Percentiles rank a stretch among this genome's conserved stretches.
phyloP scores from a whole-genome alignment of 2,113 vertebrate genomes.

The Channa argus region DNA sequence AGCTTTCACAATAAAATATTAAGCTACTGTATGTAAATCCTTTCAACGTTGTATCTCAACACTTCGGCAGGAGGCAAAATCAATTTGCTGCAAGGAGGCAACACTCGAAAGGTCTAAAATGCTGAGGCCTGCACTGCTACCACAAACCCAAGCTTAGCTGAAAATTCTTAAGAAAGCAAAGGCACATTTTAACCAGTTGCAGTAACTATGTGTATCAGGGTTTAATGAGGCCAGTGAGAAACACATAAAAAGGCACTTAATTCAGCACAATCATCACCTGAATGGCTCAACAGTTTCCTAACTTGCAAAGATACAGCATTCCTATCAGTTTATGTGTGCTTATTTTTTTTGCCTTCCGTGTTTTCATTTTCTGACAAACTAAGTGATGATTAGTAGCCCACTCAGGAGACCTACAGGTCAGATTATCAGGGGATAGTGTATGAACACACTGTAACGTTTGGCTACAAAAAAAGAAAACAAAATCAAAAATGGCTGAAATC shows the following conservation, averaged over 20 bases:
- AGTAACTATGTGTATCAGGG: conserved; percentile 7
- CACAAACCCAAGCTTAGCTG: neutral
- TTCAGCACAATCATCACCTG: neutral
- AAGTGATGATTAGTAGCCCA: neutral
- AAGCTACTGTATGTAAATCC: neutral
- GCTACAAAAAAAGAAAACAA: conserved; percentile 20
- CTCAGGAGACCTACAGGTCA: conserved; percentile 11
- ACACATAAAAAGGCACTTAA: neutral
- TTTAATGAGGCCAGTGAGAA: conserved; percentile 13
- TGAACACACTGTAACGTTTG: conserved; percentile 9
- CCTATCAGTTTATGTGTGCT: conserved; percentile 31
- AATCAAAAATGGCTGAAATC: conserved; percentile 43
- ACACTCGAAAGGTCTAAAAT: conserved; percentile 28
- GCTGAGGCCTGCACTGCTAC: neutral
- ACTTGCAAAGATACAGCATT: conserved; percentile 2
- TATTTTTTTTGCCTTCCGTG: conserved; percentile 31
- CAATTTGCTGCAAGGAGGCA: conserved; percentile 32
- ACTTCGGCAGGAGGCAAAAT: conserved; percentile 21
- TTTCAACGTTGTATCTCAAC: neutral
- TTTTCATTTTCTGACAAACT: conserved; percentile 33
- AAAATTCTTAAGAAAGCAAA: conserved; percentile 11
- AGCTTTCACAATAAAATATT: neutral
- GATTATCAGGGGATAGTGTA: conserved; percentile 11
- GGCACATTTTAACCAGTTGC: conserved; percentile 38
- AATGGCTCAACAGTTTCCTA: neutral